A percentile compares a stretch with the other conserved stretches of the same genome.
These are phyloP conservation scores for Cecidostiba fungosa DNA, from an alignment of 2,888 invertebrate genomes.

Conservation along the genomic window DNA sequence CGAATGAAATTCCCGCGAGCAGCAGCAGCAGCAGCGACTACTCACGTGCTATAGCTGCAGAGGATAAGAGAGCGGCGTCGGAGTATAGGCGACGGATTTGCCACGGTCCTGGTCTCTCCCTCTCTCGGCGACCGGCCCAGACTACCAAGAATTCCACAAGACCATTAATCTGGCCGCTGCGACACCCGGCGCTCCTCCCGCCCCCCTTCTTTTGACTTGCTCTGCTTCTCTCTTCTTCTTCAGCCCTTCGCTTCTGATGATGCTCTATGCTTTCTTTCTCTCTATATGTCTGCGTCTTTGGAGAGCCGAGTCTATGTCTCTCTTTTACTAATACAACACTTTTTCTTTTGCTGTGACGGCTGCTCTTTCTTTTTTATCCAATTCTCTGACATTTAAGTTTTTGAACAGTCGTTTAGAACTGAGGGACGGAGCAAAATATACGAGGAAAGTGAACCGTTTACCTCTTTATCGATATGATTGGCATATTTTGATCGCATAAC, in stretches of 20 bases:
- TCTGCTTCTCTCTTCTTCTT: slow-evolving; percentile 17
- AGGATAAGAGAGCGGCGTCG: background rate
- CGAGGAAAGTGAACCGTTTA: too few relatives aligned
- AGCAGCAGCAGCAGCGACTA: background rate
- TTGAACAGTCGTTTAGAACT: slow-evolving; percentile 39
- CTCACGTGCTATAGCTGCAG: background rate
- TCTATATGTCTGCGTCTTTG: slow-evolving; percentile 1
- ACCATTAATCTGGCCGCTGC: slow-evolving; percentile 75
- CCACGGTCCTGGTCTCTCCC: slow-evolving; percentile 23
- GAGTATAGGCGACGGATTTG: slow-evolving; percentile 19
- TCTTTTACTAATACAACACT: slow-evolving; percentile 15
- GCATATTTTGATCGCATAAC: too few relatives aligned
- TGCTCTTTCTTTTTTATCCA: slow-evolving; percentile 46
- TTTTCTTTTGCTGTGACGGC: background rate
- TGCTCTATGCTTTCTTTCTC: background rate
- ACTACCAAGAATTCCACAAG: slow-evolving; percentile 77
- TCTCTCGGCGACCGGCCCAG: slow-evolving; percentile 60
- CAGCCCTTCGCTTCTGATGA: background rate
- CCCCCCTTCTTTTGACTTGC: slow-evolving; percentile 50
- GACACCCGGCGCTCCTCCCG: slow-evolving; percentile 54
- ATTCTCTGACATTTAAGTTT: slow-evolving; percentile 60
- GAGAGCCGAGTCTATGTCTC: slow-evolving; percentile 43
- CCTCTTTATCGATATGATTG: too few relatives aligned
- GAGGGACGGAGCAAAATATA: background rate
- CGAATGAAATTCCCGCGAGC: slow-evolving; percentile 4